phyloP scores from a whole-genome alignment of 2,888 invertebrate species.

The Hydrotaea cyrtoneurina region DNA sequence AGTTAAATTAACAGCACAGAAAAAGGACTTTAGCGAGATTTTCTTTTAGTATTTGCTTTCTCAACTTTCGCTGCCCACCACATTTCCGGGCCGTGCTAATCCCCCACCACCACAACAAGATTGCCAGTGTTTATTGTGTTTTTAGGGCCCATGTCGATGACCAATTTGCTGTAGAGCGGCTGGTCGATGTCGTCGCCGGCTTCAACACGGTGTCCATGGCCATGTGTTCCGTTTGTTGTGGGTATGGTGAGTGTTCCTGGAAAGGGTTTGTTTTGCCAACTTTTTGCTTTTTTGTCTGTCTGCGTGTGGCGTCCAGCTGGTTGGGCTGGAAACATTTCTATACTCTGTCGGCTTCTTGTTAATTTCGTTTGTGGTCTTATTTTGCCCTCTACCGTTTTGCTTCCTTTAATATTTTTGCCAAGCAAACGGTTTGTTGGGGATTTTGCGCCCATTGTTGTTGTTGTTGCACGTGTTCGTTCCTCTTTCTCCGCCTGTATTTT shows the following conservation, averaged over 20 bases:
- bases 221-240: neutral
- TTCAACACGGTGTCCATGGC: neutral
- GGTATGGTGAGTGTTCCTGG: neutral
- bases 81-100: too few relatives aligned
- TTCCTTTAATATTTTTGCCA: neutral
- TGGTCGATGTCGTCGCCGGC: neutral
- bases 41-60: neutral
- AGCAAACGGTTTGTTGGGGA: neutral
- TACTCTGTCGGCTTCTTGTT: neutral
- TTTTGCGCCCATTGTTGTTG: neutral
- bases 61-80: conserved; percentile 1
- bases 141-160: conserved; percentile 28
- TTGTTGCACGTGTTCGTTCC: neutral
- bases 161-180: conserved; percentile 26
- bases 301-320: neutral
- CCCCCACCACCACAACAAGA: neutral
- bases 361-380: neutral
- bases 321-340: neutral
- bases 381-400: neutral
- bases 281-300: neutral
- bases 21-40: neutral
- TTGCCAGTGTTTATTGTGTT: neutral
- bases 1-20: conserved; percentile 8
- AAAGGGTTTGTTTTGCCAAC: conserved; percentile 8
- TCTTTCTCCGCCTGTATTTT: neutral